A percentile compares a stretch with the other conserved stretches of the same genome.
These are phyloP conservation scores for Phoenicopterus ruber DNA, from an alignment of 2,113 vertebrate species.

Conservation along the genomic window DNA sequence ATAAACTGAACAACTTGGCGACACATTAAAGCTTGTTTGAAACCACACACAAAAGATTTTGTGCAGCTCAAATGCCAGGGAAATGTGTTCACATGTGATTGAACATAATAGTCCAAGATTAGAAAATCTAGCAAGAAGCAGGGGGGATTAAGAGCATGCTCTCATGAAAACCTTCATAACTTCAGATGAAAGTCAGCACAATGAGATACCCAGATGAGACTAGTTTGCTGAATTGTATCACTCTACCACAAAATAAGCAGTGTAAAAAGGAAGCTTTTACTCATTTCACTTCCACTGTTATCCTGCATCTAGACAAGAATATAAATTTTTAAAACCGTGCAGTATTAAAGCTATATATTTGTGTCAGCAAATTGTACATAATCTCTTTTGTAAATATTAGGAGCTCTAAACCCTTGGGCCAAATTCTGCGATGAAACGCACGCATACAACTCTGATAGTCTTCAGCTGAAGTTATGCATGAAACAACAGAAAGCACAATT, in stretches of 20 bases:
- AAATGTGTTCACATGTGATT: conserved; percentile 4
- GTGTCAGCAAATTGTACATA: conserved; percentile 20
- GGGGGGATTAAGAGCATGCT: neutral
- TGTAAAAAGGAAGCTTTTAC: neutral
- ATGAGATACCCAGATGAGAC: neutral
- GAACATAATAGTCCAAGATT: conserved; percentile 7
- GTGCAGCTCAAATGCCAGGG: neutral
- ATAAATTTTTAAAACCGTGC: conserved; percentile 23
- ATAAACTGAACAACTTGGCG: neutral
- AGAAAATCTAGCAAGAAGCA: conserved; percentile 4
- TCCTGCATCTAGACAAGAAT: neutral
- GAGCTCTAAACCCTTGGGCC: conserved; percentile 20
- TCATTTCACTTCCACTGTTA: conserved; percentile 7
- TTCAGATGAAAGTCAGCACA: neutral
- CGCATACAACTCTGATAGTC: neutral
- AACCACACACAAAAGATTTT: conserved; percentile 25
- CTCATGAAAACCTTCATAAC: neutral
- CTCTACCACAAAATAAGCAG: neutral
- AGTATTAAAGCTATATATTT: conserved; percentile 55
- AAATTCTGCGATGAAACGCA: neutral
- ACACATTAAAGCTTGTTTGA: conserved; percentile 24
- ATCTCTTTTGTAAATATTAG: conserved; percentile 40
- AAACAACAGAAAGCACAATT: neutral
- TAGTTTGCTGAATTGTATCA: neutral
- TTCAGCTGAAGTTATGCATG: neutral